Base-by-base conservation (phyloP, 2,113 vertebrate species). In the Nanorana parkeri region DNA sequence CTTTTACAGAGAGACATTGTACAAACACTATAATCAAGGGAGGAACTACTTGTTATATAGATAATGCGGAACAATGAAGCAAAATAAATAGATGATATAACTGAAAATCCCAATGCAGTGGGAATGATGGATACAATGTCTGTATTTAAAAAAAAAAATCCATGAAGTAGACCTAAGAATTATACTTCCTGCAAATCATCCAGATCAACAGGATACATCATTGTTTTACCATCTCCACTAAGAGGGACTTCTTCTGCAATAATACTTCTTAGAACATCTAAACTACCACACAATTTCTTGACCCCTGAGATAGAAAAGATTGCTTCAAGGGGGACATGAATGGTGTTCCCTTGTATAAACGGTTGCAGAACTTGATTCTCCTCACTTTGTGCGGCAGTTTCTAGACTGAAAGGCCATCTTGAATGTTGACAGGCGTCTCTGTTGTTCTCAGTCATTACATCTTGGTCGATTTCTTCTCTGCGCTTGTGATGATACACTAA, bases 301-400 rank as follows among this genome's bases (percentile, higher is more conserved):
- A 98, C 86, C 87, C 87, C 95, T 28, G 95, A 93, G 72, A 88
- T 85, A 56, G 90, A 89, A 82, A 96, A 95, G 15, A 99, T 86
- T 51, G 87, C 85, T 71, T 0, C 52, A 82, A 99, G 90, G 52
- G 97, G 96, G 19, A 99, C 84, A 5, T 89, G 90, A 77, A 95
- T 85, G 11, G 78, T 87, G 54, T 90, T 85, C 58, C 83, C 91
- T 52, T 80, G 52, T 23, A 87, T 84, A 85, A 89, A 91, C 1
- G 91, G 86, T 20, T 89, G 84, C 19, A 83, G 81, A 54, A 28
- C 55, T 69, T 75, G 73, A 76, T 86, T 83, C 55, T 86, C 74
- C 21, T 66, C 16, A 20, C 7, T 26, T n/a, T 54, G 36, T 21
- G 24, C 1, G 36, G 3, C 7, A 26, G 17, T 32, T 41, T 60